phyloP scores from a whole-genome alignment of 2,797 vertebrate species.

The Onychomys arenicola region DNA sequence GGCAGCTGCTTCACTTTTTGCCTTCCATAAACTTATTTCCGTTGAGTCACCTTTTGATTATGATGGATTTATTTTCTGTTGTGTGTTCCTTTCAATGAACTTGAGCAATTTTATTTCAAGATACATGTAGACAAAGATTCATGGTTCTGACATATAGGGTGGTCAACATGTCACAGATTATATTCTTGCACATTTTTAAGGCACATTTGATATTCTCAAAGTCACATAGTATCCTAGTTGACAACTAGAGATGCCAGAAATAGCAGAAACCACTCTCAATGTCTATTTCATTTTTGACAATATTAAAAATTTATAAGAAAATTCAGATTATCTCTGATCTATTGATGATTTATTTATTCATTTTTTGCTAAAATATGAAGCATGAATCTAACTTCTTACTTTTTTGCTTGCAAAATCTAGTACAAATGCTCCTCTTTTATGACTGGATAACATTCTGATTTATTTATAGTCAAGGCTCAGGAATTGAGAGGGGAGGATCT shows the following conservation, averaged over 20 bases:
- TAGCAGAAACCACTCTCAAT: neutral
- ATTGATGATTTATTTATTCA: neutral
- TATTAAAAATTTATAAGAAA: neutral
- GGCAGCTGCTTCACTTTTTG: conserved; percentile 20
- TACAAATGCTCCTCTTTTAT: neutral
- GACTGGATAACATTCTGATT: no score
- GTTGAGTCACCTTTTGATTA: conserved; percentile 70
- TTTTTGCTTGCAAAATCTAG: neutral
- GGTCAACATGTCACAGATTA: conserved; percentile 39
- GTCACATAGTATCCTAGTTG: conserved; percentile 8
- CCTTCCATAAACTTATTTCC: conserved; percentile 51
- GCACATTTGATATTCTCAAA: conserved; percentile 51
- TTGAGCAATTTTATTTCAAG: conserved; percentile 63
- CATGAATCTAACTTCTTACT: neutral
- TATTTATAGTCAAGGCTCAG: neutral
- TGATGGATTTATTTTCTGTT: conserved; percentile 74
- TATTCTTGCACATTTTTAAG: conserved; percentile 30
- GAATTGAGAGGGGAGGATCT: neutral
- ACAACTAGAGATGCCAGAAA: conserved; percentile 37
- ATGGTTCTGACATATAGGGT: conserved; percentile 32
- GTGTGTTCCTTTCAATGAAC: conserved; percentile 53
- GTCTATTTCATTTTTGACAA: neutral
- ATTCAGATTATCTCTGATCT: neutral
- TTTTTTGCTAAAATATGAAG: neutral
- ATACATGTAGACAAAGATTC: conserved; percentile 74